phyloP scores from a whole-genome alignment of 2,797 vertebrate species.

The Lepilemur septentrionalis region DNA sequence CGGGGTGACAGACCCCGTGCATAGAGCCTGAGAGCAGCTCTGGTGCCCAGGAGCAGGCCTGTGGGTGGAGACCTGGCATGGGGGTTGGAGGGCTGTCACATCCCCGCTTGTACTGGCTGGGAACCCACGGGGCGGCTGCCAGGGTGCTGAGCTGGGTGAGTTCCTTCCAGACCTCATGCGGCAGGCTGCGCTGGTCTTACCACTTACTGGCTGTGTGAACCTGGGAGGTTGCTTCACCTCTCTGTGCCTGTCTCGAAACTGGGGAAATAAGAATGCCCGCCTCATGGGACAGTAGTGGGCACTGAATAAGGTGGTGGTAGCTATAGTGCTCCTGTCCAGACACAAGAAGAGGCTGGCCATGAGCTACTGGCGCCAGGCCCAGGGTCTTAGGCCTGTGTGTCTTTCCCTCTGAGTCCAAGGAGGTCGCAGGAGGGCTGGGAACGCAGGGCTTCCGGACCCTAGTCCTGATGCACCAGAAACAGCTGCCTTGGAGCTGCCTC shows the following conservation, averaged over 20 bases:
- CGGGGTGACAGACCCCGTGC: neutral
- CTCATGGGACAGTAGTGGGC: neutral
- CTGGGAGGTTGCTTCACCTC: neutral
- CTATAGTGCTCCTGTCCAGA: neutral
- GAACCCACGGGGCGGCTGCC: too few relatives aligned
- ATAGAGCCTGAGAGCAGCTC: neutral
- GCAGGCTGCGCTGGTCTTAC: neutral
- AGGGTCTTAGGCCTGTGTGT: neutral
- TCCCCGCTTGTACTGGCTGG: accelerated
- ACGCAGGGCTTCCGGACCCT: neutral
- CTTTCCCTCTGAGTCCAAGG: neutral
- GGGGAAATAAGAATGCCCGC: neutral
- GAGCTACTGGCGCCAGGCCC: accelerated
- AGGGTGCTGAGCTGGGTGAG: neutral
- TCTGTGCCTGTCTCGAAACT: neutral
- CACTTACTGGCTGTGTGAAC: neutral
- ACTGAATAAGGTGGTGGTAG: neutral
- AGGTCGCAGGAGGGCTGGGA: neutral
- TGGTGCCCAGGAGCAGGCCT: neutral
- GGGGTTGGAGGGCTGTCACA: accelerated
- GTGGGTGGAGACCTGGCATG: neutral
- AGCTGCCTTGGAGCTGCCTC: neutral
- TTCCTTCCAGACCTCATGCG: neutral
- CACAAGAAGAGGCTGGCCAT: neutral
- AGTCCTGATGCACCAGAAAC: neutral